A percentile compares a stretch with the other conserved stretches of the same genome.
Evolutionary conservation across 1,140 invertebrate species (phyloP).

Genomic region (Acromyrmex charruanus): DNA sequence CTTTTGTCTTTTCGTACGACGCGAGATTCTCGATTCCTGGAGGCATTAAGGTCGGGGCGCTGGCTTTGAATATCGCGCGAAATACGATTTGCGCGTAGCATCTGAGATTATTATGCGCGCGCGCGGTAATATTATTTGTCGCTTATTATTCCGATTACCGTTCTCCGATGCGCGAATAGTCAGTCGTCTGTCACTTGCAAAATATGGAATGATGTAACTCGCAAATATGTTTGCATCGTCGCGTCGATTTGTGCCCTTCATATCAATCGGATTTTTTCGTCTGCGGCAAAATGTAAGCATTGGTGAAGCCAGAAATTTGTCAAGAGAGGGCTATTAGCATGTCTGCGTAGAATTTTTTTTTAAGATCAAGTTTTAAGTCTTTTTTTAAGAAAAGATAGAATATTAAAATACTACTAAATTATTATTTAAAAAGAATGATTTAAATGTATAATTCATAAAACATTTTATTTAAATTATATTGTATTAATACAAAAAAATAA

Average conservation of each 20-base stretch:
- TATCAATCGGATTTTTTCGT: background rate
- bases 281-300: background rate
- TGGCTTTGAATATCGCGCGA: slow-evolving; percentile 38
- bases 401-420: too few species aligned
- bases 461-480: too few species aligned
- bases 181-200: background rate
- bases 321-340: too few species aligned
- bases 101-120: slow-evolving; percentile 40
- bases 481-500: too few species aligned
- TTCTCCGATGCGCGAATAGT: slow-evolving; percentile 3
- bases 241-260: background rate
- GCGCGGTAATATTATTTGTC: slow-evolving; percentile 5
- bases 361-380: too few species aligned
- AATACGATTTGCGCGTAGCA: slow-evolving; percentile 36
- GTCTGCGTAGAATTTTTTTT: too few species aligned
- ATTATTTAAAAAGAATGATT: too few species aligned
- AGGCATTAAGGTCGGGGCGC: slow-evolving; percentile 14
- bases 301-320: too few species aligned
- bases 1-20: slow-evolving; percentile 51
- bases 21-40: slow-evolving; percentile 53
- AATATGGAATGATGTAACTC: background rate
- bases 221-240: background rate
- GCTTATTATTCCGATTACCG: slow-evolving; percentile 46
- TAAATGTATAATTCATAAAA: too few species aligned
- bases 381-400: too few species aligned